Evolutionary conservation across 2,888 invertebrate species (phyloP), one percentile per base, ranked within the genome.

Genomic region (Volucella inanis): DNA sequence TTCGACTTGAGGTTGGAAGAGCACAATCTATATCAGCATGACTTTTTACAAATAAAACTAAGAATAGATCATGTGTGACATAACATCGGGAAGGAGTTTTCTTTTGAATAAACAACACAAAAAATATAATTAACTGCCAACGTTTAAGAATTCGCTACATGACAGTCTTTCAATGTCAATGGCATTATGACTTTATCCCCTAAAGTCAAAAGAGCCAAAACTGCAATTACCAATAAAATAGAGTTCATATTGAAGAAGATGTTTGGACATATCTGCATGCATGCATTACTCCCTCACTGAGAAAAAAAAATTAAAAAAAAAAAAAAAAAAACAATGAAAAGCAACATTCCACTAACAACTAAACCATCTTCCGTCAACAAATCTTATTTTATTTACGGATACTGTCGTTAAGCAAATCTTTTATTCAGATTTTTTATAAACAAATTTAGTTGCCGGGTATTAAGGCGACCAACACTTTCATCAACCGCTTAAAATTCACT

Each of bases 111-210:
- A 49, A 31, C 31, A 2, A 31, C 31, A 31, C 0, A 0, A 31
- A 6, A 0, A 31, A 31, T 31, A 31, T 31, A 31, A 31, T 31
- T 6, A 6, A 18, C 18, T 57, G 47, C 38, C 57, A 70, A 70
- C 59, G 70, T 57, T 57, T 49, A 8, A 15, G n/a, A 61, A 43
- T 41, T 18, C 65, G 59, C 43, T 52, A 47, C 43, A 43, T 31
- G 45, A 15, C 47, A 65, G 41, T 65, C 38, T 65, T 12, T 52
- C 76, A 76, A 68, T 76, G 76, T 15, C 76, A 76, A 18, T 61
- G 50, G 50, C 52, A 67, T 68, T 61, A 45, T 45, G 52, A 22
- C 47, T 45, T 15, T 52, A 45, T 49, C 12, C 41, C 22, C 22
- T 45, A 18, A 47, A 59, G 31, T 54, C 38, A 52, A 12, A 3